Percentiles rank a stretch among this genome's conserved stretches.
Evolutionary conservation across 2,113 vertebrate genomes (phyloP).

Genomic region (Cervus canadensis): DNA sequence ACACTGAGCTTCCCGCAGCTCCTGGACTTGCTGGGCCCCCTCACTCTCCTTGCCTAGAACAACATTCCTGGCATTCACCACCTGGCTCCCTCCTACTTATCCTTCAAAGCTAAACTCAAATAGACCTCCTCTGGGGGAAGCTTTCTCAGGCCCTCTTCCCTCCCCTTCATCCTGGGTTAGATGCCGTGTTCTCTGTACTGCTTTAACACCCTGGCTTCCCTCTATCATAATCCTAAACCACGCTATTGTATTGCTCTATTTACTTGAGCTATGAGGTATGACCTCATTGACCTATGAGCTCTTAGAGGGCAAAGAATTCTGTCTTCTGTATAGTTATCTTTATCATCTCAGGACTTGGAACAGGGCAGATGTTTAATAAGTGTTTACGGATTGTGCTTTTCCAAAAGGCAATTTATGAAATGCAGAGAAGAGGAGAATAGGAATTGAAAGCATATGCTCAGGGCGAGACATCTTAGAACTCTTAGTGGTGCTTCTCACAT

Average conservation of each 20-base stretch:
- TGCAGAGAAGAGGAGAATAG: neutral
- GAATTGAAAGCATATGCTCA: neutral
- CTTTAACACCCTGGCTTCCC: neutral
- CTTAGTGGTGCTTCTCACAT: neutral
- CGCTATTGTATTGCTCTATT: neutral
- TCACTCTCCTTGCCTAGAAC: neutral
- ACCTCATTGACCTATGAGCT: neutral
- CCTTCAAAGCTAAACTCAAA: slow-evolving; percentile 25
- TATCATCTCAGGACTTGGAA: neutral
- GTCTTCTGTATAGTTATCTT: neutral
- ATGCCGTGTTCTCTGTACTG: neutral
- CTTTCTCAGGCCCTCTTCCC: neutral
- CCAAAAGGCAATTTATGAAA: neutral
- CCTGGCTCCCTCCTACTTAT: neutral
- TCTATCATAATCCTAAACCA: neutral
- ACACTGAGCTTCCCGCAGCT: neutral
- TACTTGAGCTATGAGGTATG: neutral
- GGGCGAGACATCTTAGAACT: neutral
- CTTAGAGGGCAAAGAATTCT: neutral
- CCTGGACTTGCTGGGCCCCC: neutral
- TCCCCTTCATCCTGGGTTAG: neutral
- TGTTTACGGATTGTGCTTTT: neutral
- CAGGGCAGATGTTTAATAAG: neutral
- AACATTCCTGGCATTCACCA: neutral
- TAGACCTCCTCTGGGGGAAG: neutral